These are phyloP conservation scores for Sprattus sprattus DNA, from an alignment of 2,113 vertebrate genomes.

Conservation along the genomic window DNA sequence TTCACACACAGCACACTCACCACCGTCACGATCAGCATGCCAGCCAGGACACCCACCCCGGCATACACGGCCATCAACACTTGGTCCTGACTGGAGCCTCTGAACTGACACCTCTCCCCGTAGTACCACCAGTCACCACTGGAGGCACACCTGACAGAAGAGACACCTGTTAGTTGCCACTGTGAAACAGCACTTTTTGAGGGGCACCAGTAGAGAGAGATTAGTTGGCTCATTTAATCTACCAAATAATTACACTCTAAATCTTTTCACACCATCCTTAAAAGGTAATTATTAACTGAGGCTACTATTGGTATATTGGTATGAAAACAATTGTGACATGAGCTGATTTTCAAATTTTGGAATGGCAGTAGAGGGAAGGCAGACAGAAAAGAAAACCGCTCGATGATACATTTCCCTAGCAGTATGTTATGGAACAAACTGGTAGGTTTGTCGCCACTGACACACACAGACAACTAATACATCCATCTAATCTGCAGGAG, in stretches of 20 bases:
- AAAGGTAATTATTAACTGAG: too few relatives aligned
- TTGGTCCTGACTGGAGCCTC: constrained; percentile 70
- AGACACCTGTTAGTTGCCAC: neutral
- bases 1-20: constrained; percentile 65
- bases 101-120: constrained; percentile 78
- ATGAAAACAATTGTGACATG: too few relatives aligned
- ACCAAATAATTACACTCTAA: neutral
- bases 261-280: neutral
- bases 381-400: too few relatives aligned
- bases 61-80: constrained; percentile 64
- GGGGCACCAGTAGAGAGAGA: too few relatives aligned
- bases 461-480: too few relatives aligned
- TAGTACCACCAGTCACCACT: constrained; percentile 84
- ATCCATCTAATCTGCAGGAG: neutral
- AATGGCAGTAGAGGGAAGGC: too few relatives aligned
- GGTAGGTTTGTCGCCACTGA: too few relatives aligned
- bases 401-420: too few relatives aligned
- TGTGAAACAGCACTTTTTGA: neutral
- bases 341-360: too few relatives aligned
- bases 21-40: constrained; percentile 65
- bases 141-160: constrained; percentile 74
- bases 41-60: constrained; percentile 62
- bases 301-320: too few relatives aligned
- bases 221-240: neutral
- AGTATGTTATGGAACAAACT: too few relatives aligned